Conservation (phyloP, 1,140 invertebrate genomes). For the Paramacrobiotus metropolitanus region DNA sequence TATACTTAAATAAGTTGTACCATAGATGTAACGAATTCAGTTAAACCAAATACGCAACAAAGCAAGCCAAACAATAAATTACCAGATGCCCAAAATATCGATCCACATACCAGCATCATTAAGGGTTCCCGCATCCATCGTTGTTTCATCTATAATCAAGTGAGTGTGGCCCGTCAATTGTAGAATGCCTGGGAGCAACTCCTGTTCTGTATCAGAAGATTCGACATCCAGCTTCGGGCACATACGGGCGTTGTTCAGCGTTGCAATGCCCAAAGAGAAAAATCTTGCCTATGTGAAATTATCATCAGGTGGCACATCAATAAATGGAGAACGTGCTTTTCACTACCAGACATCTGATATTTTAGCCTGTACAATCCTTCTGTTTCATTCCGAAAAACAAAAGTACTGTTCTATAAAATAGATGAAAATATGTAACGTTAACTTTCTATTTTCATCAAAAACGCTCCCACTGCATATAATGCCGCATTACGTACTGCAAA, state of each 20-base stretch:
- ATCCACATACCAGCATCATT: not conserved
- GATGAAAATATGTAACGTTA: no score
- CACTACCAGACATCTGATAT: no score
- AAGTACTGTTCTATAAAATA: no score
- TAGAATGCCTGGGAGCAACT: not conserved
- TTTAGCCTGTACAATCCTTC: no score
- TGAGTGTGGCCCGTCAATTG: not conserved
- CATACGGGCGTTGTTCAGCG: not conserved
- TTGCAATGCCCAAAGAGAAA: not conserved
- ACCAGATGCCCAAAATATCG: not conserved
- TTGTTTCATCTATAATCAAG: not conserved
- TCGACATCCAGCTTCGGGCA: not conserved
- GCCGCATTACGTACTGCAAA: no score
- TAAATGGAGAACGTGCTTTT: no score
- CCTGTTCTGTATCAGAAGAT: not conserved
- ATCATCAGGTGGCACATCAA: no score
- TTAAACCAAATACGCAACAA: not conserved
- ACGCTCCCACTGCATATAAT: no score
- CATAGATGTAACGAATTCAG: not conserved
- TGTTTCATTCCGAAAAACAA: no score
- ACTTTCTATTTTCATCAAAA: no score
- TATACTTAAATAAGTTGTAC: not conserved
- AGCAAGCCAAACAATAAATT: not conserved
- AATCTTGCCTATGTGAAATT: not conserved
- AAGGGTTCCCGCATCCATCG: not conserved